Percentiles rank a stretch among this genome's conserved stretches.
Conservation (phyloP, 2,113 vertebrate genomes). For the Misgurnus mizolepis region DNA sequence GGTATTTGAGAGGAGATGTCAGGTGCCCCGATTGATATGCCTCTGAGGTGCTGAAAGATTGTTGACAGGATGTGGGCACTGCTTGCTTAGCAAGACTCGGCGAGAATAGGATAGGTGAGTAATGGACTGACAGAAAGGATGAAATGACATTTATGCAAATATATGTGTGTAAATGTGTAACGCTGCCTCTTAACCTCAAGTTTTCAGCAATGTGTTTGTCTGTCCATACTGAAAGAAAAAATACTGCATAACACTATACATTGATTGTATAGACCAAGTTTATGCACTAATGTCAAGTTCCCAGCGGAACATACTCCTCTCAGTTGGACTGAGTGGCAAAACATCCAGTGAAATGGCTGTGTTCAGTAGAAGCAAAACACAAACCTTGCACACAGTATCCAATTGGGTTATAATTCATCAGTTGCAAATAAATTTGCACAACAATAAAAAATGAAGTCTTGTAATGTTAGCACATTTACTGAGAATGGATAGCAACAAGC, state of each 20-base stretch:
- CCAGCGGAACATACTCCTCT: too few species aligned
- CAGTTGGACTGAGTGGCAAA: too few species aligned
- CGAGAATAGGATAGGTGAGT: neutral
- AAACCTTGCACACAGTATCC: too few species aligned
- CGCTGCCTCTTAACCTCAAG: neutral
- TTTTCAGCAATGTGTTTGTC: neutral
- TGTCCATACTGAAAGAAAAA: neutral
- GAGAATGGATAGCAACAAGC: too few species aligned
- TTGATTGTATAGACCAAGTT: too few species aligned
- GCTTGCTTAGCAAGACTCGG: neutral
- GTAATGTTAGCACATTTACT: too few species aligned
- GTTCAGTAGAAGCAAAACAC: too few species aligned
- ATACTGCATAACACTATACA: neutral
- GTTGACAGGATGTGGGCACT: slow-evolving; percentile 15
- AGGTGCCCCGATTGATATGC: slow-evolving; percentile 58
- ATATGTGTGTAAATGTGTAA: neutral
- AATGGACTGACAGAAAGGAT: neutral
- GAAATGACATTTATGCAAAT: neutral
- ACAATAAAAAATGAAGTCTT: too few species aligned
- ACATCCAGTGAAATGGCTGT: too few species aligned
- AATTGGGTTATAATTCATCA: too few species aligned
- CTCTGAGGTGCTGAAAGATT: slow-evolving; percentile 29
- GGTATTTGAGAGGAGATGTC: slow-evolving; percentile 45
- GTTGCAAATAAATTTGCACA: too few species aligned
- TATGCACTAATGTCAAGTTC: too few species aligned